Conservation (phyloP, 1,140 invertebrate genomes). For the Magallana ariakensis region DNA sequence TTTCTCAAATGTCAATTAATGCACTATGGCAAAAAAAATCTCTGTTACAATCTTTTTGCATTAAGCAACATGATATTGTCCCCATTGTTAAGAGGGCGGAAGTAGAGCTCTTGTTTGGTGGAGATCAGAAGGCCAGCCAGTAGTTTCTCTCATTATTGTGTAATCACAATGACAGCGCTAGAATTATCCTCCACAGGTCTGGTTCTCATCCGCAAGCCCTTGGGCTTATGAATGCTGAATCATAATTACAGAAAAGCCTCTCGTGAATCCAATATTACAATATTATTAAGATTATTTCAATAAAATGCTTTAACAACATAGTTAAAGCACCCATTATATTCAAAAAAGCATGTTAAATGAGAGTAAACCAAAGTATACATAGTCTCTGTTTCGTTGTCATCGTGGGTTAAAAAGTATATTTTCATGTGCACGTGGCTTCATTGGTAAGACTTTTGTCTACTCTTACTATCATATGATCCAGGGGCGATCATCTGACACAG, state of each 20-base stretch:
- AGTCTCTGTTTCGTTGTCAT: no score
- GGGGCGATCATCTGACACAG: no score
- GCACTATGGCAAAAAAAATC: slow-evolving; percentile 11
- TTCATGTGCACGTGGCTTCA: no score
- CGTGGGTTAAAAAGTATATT: no score
- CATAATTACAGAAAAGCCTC: background rate
- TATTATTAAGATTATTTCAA: no score
- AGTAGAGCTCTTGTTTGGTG: background rate
- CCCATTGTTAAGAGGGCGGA: background rate
- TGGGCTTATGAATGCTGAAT: background rate
- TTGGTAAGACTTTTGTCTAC: no score
- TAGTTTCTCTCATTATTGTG: background rate
- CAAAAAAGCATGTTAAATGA: no score
- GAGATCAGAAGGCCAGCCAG: background rate
- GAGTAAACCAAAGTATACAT: no score
- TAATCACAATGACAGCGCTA: background rate
- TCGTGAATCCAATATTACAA: no score
- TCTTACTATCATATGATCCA: no score
- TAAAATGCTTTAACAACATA: no score
- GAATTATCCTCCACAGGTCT: background rate
- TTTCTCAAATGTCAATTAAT: slow-evolving; percentile 10
- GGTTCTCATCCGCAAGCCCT: background rate
- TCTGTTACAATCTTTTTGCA: slow-evolving; percentile 10
- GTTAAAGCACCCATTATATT: no score
- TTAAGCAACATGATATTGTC: background rate